Evolutionary conservation across 1,140 invertebrate species (phyloP).

Genomic region (Eupristina koningsbergeri): DNA sequence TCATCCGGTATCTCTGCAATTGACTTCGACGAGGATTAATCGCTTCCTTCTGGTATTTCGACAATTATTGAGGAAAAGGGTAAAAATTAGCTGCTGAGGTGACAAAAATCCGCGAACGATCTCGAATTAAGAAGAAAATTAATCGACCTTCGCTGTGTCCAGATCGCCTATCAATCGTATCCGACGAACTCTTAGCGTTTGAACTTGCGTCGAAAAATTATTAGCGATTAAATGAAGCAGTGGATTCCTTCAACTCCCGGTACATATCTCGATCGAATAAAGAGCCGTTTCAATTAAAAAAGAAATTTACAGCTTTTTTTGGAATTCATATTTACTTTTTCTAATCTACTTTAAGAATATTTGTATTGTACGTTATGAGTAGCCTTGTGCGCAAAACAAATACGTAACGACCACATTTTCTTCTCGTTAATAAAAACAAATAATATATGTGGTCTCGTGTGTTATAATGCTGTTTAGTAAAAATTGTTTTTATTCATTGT

Average conservation of each 20-base stretch:
- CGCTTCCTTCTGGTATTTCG: not conserved
- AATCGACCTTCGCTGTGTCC: too few species aligned
- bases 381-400: slow-evolving; percentile 24
- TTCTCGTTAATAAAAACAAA: not conserved
- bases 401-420: slow-evolving; percentile 24
- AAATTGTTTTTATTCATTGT: slow-evolving; percentile 6
- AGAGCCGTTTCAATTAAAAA: slow-evolving; percentile 51
- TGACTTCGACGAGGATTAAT: slow-evolving; percentile 46
- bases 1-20: slow-evolving; percentile 42
- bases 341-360: slow-evolving; percentile 45
- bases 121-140: too few species aligned
- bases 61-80: too few species aligned
- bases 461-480: not conserved
- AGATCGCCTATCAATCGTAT: too few species aligned
- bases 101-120: too few species aligned
- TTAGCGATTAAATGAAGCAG: slow-evolving; percentile 19
- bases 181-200: not conserved
- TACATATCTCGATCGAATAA: slow-evolving; percentile 39
- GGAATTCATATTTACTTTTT: slow-evolving; percentile 54
- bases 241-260: slow-evolving; percentile 14
- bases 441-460: not conserved
- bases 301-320: slow-evolving; percentile 51
- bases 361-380: slow-evolving; percentile 50
- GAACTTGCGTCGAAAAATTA: not conserved
- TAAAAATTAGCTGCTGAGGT: too few species aligned